Base-by-base conservation (phyloP, 2,113 vertebrate species). In the Peromyscus leucopus region DNA sequence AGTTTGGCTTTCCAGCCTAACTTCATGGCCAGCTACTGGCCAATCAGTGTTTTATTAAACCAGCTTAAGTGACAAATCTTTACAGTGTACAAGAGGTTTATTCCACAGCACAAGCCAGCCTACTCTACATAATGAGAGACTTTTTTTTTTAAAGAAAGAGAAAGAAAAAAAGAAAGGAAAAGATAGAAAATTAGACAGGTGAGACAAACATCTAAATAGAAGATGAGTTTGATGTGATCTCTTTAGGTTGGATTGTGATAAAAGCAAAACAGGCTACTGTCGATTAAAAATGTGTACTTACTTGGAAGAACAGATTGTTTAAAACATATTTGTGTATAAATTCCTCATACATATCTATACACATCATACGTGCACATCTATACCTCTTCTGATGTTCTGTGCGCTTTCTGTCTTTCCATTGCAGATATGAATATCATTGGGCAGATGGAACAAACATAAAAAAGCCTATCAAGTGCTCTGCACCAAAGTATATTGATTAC, bases 361-460 rank as follows among this genome's bases (percentile, higher is more conserved):
- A 42, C 42, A 42, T 91, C 72, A 28, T 83, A 39, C 26, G 36
- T 46, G 24, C 7, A 71, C 31, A 36, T 75, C 61, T 82, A 42
- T 92, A 42, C 31, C 36, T 83, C 21, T 67, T 72, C 51, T 96
- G 76, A 93, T 71, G 82, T 31, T 92, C 48, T 93, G 13, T 85
- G 24, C 91, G 0, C 0, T 94, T 83, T 82, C 97, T 97, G 76
- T 97, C 33, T 28, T 98, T 96, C 78, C 84, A 63, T 97, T 94
- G 26, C 97, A 99, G 99, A 93, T 99, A 99, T 3, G 99, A 99
- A 86, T 99, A 99, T 98, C 99, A 99, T 71, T 99, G 99, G 99
- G 99, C 99, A 93, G 99, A 99, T 93, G 99, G 99, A 95, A 99
- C 99, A 51, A 99, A 99, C 97, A 99, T 99, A 74, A 99, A 99